phyloP scores from a whole-genome alignment of 2,113 vertebrate genomes.

The human (Homo sapiens) region DNA sequence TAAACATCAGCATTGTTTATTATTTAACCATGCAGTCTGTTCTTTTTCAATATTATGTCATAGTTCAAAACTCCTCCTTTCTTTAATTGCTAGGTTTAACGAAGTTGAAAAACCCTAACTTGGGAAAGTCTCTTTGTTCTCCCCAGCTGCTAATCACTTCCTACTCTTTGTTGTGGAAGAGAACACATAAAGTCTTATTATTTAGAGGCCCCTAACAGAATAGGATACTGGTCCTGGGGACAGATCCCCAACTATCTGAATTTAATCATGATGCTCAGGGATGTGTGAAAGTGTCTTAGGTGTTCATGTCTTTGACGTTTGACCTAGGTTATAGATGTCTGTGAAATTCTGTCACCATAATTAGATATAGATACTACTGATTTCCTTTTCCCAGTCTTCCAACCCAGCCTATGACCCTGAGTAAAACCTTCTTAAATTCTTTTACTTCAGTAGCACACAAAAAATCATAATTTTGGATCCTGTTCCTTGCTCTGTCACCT shows the following conservation, averaged over 20 bases:
- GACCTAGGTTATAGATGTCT: not conserved
- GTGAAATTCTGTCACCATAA: slow-evolving; percentile 4
- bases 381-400: slow-evolving; percentile 2
- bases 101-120: slow-evolving; percentile 1
- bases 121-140: not conserved
- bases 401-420: not conserved
- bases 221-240: not conserved
- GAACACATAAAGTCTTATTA: not conserved
- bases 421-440: not conserved
- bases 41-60: slow-evolving; percentile 13
- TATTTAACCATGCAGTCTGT: not conserved
- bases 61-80: not conserved
- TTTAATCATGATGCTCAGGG: not conserved
- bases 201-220: not conserved
- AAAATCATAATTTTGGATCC: not conserved
- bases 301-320: slow-evolving; percentile 35
- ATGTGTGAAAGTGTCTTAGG: not conserved
- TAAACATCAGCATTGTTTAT: not conserved
- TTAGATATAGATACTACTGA: not conserved
- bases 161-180: not conserved
- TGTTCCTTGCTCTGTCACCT: not conserved
- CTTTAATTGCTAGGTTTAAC: slow-evolving; percentile 61
- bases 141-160: not conserved
- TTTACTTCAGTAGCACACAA: not conserved
- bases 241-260: not conserved